Evolutionary conservation across 1,140 invertebrate genomes (phyloP), one percentile per base, ranked within the genome.

Genomic region (Eumaeus atala): DNA sequence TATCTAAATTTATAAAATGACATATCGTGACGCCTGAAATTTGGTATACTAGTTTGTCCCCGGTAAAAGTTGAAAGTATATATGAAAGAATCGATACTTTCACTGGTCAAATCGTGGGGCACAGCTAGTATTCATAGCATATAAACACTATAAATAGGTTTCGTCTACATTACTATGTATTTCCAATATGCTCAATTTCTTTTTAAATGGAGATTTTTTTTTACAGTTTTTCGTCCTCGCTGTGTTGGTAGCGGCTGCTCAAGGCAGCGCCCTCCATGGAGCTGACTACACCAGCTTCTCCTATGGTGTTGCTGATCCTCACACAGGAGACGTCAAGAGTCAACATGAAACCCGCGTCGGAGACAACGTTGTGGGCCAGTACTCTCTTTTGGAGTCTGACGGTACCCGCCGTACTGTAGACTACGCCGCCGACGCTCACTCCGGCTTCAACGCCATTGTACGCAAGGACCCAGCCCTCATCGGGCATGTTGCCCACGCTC

Each of bases 351-450:
- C 74, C 53, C 74, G 88, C 36, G 73, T 87, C 57, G 91, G 90
- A 0, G 90, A 91, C 68, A 64, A 84, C 36, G 90, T 91, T 9
- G 81, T 87, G 54, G 90, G 91, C 48, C 75, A 80, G 57, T 88
- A 88, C 71, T 81, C 84, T 8, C 72, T 88, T 9, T 61, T 86
- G 48, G 87, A 89, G 48, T 84, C 88, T 37, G 88, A 89, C 56
- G 88, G 88, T 54, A 77, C 80, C 44, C 82, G 80, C 65, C 74
- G 88, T 34, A 88, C 79, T 21, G 88, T 89, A 1, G 84, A 89
- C 66, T 88, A 89, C 61, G 79, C 87, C 33, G 86, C 85, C 57
- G 78, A 86, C 60, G 72, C 75, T 9, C 68, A 71, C 58, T 57
- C 61, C 35, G 68, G 68, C 11, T 70, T 70, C 62, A 70, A 70